These are phyloP conservation scores for Xyrichtys novacula DNA, from an alignment of 2,797 vertebrate species.

Conservation along the genomic window DNA sequence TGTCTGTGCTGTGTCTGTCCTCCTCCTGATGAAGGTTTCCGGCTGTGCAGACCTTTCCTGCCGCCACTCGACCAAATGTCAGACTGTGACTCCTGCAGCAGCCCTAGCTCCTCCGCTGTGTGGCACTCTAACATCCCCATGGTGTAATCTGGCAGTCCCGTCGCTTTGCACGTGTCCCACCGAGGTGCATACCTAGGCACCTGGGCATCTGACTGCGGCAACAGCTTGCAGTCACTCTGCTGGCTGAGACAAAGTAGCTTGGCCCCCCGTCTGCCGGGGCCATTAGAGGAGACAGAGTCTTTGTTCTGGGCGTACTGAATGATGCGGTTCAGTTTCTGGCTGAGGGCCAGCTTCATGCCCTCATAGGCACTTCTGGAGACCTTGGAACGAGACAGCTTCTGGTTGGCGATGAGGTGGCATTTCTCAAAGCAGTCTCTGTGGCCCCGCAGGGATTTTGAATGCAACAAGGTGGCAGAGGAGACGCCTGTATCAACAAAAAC, in stretches of 20 bases:
- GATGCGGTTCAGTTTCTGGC: slow-evolving; percentile 95
- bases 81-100: slow-evolving; percentile 80
- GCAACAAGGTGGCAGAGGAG: slow-evolving; percentile 90
- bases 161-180: slow-evolving; percentile 84
- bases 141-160: slow-evolving; percentile 70
- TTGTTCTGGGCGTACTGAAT: slow-evolving; percentile 97
- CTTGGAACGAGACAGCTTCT: slow-evolving; percentile 93
- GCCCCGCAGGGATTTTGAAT: slow-evolving; percentile 93
- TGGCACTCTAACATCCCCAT: slow-evolving; percentile 85
- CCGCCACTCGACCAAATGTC: slow-evolving; percentile 82
- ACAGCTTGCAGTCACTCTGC: slow-evolving; percentile 88
- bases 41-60: slow-evolving; percentile 75
- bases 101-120: slow-evolving; percentile 81
- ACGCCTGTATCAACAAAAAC: slow-evolving; percentile 85
- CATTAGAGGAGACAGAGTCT: slow-evolving; percentile 84
- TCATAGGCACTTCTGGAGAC: slow-evolving; percentile 92
- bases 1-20: slow-evolving; percentile 62
- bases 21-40: slow-evolving; percentile 52
- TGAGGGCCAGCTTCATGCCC: slow-evolving; percentile 93
- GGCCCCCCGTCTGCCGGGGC: slow-evolving; percentile 83
- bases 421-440: slow-evolving; percentile 99
- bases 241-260: slow-evolving; percentile 90
- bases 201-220: slow-evolving; percentile 91
- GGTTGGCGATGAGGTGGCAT: slow-evolving; percentile 97
- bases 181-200: slow-evolving; percentile 93